A percentile compares a stretch with the other conserved stretches of the same genome.
phyloP scores from a whole-genome alignment of 2,797 vertebrate species.

The Bradypodion pumilum region DNA sequence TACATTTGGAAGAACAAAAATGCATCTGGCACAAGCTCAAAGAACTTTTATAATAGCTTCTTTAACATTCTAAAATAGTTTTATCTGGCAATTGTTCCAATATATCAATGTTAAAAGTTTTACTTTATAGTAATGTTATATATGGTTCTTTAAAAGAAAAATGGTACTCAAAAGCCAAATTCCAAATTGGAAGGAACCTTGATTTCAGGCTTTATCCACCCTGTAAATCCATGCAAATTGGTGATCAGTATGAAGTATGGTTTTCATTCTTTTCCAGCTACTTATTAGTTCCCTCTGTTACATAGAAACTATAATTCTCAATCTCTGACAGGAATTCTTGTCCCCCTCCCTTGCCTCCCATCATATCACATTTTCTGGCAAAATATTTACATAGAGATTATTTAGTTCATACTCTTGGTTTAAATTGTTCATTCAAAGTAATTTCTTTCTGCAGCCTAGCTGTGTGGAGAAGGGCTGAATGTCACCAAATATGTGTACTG shows the following conservation, averaged over 20 bases:
- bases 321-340: neutral
- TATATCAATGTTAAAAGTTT: conserved; percentile 24
- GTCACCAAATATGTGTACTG: no score
- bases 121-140: conserved; percentile 11
- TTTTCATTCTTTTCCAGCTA: neutral
- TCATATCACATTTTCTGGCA: neutral
- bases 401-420: neutral
- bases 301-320: neutral
- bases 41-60: neutral
- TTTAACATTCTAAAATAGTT: neutral
- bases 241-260: neutral
- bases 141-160: conserved; percentile 1
- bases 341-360: neutral
- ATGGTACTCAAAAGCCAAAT: neutral
- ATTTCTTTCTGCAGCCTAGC: neutral
- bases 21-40: neutral
- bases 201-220: conserved; percentile 21
- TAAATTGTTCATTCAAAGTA: neutral
- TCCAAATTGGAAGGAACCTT: conserved; percentile 16
- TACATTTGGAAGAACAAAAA: conserved; percentile 1
- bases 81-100: neutral
- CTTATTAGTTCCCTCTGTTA: neutral
- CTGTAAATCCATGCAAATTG: neutral
- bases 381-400: neutral
- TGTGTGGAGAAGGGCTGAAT: neutral